phyloP scores from a whole-genome alignment of 2,888 invertebrate species.

The Drosophila rellima region DNA sequence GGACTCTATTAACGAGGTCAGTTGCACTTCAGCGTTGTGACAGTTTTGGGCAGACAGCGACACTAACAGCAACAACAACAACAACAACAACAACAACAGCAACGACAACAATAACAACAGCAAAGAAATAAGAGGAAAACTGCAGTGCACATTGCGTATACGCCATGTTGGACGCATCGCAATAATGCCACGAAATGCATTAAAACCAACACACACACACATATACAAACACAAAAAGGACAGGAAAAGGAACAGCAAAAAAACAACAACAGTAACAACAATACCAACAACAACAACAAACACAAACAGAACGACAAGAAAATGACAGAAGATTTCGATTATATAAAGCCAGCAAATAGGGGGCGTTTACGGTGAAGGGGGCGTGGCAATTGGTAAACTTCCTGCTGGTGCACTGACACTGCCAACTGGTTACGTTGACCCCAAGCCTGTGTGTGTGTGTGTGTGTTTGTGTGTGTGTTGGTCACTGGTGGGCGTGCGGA shows the following conservation, averaged over 20 bases:
- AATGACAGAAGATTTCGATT: conserved; percentile 77
- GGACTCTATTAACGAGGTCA: conserved; percentile 68
- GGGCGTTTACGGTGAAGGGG: conserved; percentile 20
- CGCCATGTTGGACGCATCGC: conserved; percentile 66
- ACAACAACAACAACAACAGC: conserved; percentile 15
- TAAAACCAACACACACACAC: conserved; percentile 49
- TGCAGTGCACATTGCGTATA: conserved; percentile 68
- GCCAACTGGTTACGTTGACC: conserved; percentile 69
- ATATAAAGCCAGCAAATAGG: conserved; percentile 58
- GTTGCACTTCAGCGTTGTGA: conserved; percentile 62
- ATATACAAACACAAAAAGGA: conserved; percentile 24
- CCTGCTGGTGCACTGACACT: conserved; percentile 70
- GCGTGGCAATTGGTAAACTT: conserved; percentile 26
- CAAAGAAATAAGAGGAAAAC: conserved; percentile 50
- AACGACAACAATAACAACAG: background rate
- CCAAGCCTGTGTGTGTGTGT: conserved; percentile 24
- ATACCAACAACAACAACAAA: conserved; percentile 6
- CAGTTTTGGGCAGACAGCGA: conserved; percentile 64
- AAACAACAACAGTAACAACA: conserved; percentile 1
- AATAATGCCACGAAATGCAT: conserved; percentile 72
- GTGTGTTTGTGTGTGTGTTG: background rate
- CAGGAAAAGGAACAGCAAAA: background rate
- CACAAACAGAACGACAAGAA: conserved; percentile 60
- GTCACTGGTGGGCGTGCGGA: background rate
- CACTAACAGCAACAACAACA: conserved; percentile 26